Evolutionary conservation across 2,797 vertebrate species (phyloP).

Genomic region (Cheracebus regulus): DNA sequence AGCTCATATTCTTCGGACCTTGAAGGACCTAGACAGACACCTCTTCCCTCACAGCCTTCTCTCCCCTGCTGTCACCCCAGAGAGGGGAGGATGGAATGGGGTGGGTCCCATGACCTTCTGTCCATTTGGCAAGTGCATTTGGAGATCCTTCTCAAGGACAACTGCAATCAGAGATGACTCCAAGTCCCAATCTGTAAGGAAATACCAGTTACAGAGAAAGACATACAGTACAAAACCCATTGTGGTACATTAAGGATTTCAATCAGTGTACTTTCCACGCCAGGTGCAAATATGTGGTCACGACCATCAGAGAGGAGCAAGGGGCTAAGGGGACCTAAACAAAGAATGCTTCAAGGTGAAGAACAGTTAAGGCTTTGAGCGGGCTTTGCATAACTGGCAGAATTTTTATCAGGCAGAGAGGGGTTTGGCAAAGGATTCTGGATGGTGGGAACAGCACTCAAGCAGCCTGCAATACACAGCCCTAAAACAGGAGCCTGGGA

Average conservation of each 20-base stretch:
- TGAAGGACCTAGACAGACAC: neutral
- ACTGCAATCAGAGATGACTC: neutral
- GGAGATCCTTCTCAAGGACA: neutral
- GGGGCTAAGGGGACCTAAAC: too few species aligned
- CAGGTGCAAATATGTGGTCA: neutral
- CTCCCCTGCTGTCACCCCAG: neutral
- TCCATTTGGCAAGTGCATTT: neutral
- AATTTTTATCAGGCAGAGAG: neutral
- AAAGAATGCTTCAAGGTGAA: neutral
- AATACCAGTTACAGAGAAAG: neutral
- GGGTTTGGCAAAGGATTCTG: neutral
- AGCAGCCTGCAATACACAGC: neutral
- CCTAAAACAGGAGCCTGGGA: neutral
- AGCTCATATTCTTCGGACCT: neutral
- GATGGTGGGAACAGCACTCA: neutral
- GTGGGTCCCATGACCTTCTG: neutral
- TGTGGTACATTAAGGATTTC: neutral
- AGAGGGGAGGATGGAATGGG: neutral
- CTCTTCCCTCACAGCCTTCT: neutral
- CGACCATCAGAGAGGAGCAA: fast-evolving
- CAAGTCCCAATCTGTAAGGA: neutral
- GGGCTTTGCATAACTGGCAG: neutral
- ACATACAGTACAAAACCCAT: neutral
- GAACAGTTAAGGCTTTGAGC: neutral
- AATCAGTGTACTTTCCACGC: neutral